Evolutionary conservation across 2,113 vertebrate species (phyloP), one percentile per base, ranked within the genome.

Genomic region (Onychostoma macrolepis): DNA sequence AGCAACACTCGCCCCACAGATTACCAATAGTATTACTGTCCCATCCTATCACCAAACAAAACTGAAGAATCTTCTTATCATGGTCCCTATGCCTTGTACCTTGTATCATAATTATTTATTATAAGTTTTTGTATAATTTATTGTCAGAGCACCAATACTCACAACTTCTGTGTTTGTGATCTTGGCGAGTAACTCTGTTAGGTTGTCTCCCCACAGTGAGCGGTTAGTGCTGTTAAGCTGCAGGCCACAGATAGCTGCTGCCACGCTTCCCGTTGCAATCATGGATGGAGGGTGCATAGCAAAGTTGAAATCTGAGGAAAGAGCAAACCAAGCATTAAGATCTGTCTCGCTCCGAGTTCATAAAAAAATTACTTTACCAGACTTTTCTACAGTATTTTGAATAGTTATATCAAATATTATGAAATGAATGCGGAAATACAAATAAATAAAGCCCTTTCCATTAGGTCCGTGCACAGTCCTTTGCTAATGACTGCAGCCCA

Each of bases 141-240:
- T 38, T 7, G 10, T 74, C 11, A 69, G 69, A 21, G 43, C 24
- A 41, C 24, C 2, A 45, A 84, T 80, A 97, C 98, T 96, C 94
- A 99, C 98, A 96, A 98, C 97, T 90, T 99, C 98, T 19, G 97
- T 98, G 95, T 96, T 98, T 88, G 97, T 99, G 94, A 99, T 98
- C 95, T 96, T 99, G 92, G 97, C 98, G 93, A 99, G 94, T 92
- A 97, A 94, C 83, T 97, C 96, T 0, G 96, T 97, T 92, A 99
- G 96, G 91, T 96, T 96, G 78, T 97, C 96, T 6, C 95, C 93
- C n/a, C 93, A 95, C 91, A 97, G 95, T 8, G 94, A 91, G 86
- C 92, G 95, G 93, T 97, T 96, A 0, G 91, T 93, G 82, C 95
- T 95, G 91, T 98, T 96, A 28, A 98, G 95, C 95, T 99, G 97